Evolutionary conservation across 2,888 invertebrate genomes (phyloP).

Genomic region (Erpobdella octoculata): DNA sequence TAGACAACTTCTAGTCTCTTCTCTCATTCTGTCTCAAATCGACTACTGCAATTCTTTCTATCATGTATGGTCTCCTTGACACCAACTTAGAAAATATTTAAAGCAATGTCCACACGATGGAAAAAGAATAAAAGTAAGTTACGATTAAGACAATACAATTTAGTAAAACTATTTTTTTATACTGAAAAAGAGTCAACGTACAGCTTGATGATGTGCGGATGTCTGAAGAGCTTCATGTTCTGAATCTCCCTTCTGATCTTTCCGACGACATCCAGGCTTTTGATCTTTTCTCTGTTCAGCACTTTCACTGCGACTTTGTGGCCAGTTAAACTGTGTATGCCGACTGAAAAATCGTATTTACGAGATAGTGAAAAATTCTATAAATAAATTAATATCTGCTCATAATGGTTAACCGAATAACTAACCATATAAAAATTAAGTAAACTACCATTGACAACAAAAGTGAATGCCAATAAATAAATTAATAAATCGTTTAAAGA

Average conservation of each 20-base stretch:
- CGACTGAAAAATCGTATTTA: conserved; percentile 59
- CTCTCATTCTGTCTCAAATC: no score
- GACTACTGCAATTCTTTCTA: no score
- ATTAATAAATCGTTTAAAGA: background rate
- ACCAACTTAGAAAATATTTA: no score
- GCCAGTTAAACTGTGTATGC: conserved; percentile 90
- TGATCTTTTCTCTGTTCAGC: conserved; percentile 93
- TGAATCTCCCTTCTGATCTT: conserved; percentile 97
- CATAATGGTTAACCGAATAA: background rate
- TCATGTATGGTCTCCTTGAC: no score
- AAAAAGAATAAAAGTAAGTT: background rate
- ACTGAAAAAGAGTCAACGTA: conserved; percentile 55
- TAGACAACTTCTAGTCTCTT: no score
- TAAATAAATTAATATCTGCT: background rate
- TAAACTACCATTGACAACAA: no score
- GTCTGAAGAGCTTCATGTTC: conserved; percentile 95
- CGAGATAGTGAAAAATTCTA: conserved; percentile 4
- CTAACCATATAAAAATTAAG: background rate
- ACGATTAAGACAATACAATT: background rate
- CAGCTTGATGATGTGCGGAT: conserved; percentile 97
- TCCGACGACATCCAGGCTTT: conserved; percentile 95
- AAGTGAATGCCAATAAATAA: background rate
- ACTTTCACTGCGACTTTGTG: conserved; percentile 99
- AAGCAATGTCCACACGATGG: no score
- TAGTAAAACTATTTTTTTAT: background rate